Conservation (phyloP, 2,888 invertebrate species). For the Loripinus fragilis region DNA sequence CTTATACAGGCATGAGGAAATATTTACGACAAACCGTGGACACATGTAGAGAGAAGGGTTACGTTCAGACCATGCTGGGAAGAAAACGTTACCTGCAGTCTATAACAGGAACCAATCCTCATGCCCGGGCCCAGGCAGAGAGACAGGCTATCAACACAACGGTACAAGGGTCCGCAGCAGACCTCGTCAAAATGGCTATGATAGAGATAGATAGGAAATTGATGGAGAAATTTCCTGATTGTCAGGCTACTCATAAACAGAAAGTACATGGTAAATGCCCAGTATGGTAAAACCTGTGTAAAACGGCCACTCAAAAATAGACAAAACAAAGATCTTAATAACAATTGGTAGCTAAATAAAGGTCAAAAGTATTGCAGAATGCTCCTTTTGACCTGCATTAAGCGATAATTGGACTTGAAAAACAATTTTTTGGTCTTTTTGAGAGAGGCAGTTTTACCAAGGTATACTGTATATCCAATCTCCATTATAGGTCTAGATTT, state of each 20-base stretch:
- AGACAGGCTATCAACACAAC: slow-evolving; percentile 98
- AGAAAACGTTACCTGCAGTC: slow-evolving; percentile 90
- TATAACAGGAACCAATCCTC: slow-evolving; percentile 87
- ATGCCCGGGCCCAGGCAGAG: slow-evolving; percentile 87
- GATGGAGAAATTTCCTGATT: slow-evolving; percentile 83
- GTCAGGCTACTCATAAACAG: slow-evolving; percentile 65
- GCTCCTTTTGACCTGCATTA: too few species aligned
- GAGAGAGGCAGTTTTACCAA: too few species aligned
- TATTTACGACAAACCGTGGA: slow-evolving; percentile 87
- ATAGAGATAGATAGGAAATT: slow-evolving; percentile 88
- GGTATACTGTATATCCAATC: too few species aligned
- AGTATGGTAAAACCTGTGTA: too few species aligned
- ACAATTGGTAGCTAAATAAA: too few species aligned
- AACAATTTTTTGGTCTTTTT: too few species aligned
- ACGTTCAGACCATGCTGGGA: slow-evolving; percentile 92
- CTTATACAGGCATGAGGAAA: slow-evolving; percentile 86
- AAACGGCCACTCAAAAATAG: too few species aligned
- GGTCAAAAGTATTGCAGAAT: too few species aligned
- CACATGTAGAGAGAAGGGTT: slow-evolving; percentile 89
- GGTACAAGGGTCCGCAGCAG: slow-evolving; percentile 98
- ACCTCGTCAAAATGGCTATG: slow-evolving; percentile 96
- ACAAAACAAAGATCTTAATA: too few species aligned
- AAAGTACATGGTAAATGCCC: slow-evolving; percentile 38
- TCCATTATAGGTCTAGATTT: too few species aligned
- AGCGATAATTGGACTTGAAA: too few species aligned